A percentile compares a stretch with the other conserved stretches of the same genome.
These are phyloP conservation scores for Acrossocheilus wenchowensis DNA, from an alignment of 2,797 vertebrate genomes.

Conservation along the genomic window DNA sequence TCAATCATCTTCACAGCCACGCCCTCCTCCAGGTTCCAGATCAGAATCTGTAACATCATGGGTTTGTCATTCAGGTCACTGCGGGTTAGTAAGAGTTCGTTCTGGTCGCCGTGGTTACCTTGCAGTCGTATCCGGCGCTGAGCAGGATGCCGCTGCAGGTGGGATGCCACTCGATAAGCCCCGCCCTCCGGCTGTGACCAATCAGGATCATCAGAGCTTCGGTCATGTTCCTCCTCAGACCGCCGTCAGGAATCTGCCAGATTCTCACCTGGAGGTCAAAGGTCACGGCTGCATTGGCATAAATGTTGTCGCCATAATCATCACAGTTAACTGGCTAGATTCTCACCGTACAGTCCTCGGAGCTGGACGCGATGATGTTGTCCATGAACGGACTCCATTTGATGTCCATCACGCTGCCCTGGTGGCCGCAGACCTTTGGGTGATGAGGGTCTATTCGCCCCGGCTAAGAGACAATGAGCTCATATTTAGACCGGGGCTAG, in stretches of 20 bases:
- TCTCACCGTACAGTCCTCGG: conserved; percentile 91
- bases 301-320: neutral
- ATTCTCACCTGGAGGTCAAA: conserved; percentile 76
- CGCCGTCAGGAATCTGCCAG: conserved; percentile 86
- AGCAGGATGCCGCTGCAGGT: conserved; percentile 85
- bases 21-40: conserved; percentile 86
- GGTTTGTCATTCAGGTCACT: neutral
- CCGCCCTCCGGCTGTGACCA: conserved; percentile 83
- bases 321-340: neutral
- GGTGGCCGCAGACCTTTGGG: conserved; percentile 89
- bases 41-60: conserved; percentile 76
- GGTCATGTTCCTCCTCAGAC: conserved; percentile 83
- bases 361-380: conserved; percentile 92
- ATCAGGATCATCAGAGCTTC: conserved; percentile 82
- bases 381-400: conserved; percentile 97
- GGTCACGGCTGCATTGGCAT: neutral
- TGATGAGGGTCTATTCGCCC: conserved; percentile 93
- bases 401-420: conserved; percentile 89
- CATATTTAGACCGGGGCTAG: neutral
- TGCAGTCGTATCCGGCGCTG: conserved; percentile 86
- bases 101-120: conserved; percentile 70
- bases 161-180: conserved; percentile 86
- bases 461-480: conserved; percentile 2
- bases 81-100: neutral
- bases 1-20: conserved; percentile 87